These are phyloP conservation scores for Dicentrarchus labrax DNA, from an alignment of 2,113 vertebrate species.

Conservation along the genomic window DNA sequence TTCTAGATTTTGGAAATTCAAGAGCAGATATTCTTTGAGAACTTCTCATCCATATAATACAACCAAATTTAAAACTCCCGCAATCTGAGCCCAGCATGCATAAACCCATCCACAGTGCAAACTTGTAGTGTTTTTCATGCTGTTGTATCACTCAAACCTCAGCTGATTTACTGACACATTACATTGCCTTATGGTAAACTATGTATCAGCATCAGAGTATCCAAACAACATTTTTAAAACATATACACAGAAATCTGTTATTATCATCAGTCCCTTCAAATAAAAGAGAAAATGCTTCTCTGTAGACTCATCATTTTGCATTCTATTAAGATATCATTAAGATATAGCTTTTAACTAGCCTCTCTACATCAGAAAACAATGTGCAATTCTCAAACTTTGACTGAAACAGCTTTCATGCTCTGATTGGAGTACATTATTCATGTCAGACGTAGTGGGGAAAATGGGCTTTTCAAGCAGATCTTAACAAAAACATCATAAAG, in stretches of 20 bases:
- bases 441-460: neutral
- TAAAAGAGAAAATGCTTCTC: neutral
- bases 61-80: neutral
- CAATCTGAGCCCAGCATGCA: neutral
- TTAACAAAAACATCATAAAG: neutral
- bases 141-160: neutral
- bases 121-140: neutral
- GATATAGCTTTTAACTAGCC: neutral
- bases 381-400: neutral
- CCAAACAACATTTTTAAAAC: neutral
- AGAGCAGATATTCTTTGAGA: neutral
- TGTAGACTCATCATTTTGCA: neutral
- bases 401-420: neutral
- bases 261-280: neutral
- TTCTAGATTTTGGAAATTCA: too few relatives aligned
- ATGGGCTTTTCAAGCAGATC: neutral
- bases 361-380: neutral
- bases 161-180: neutral
- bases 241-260: neutral
- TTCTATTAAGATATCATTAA: neutral
- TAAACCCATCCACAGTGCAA: neutral
- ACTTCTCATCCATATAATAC: neutral
- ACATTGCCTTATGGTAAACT: neutral
- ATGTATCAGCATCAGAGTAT: neutral
- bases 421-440: neutral